These are phyloP conservation scores for Rhagonycha fulva DNA, from an alignment of 2,888 invertebrate genomes.

Conservation along the genomic window DNA sequence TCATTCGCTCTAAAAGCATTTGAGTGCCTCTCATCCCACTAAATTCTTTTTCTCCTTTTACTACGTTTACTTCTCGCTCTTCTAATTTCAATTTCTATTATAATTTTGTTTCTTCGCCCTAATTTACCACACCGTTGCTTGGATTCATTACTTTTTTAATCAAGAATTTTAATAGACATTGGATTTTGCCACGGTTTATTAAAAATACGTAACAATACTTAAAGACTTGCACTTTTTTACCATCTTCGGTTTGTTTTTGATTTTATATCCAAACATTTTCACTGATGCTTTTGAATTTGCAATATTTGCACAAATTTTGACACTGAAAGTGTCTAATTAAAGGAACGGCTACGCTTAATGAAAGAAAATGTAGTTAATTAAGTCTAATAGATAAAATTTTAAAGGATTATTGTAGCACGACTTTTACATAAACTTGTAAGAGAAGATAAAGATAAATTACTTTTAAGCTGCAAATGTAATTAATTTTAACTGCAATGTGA, in stretches of 20 bases:
- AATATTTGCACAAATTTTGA: background rate
- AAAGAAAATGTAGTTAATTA: background rate
- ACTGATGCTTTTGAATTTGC: background rate
- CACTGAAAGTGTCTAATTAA: background rate
- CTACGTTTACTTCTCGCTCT: conserved; percentile 31
- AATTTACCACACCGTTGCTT: conserved; percentile 30
- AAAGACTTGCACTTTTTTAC: background rate
- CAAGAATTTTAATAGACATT: conserved; percentile 27
- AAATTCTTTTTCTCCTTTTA: conserved; percentile 24
- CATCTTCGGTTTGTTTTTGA: background rate
- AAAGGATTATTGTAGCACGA: background rate
- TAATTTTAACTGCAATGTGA: conserved; percentile 50
- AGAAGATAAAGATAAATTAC: conserved; percentile 47
- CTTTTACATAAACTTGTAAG: conserved; percentile 25
- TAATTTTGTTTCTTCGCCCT: conserved; percentile 33
- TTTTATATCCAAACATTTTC: background rate
- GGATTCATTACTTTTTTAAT: conserved; percentile 32
- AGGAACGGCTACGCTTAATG: background rate
- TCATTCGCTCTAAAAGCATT: conserved; percentile 54
- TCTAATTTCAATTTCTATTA: conserved; percentile 37
- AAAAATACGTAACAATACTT: conserved; percentile 20
- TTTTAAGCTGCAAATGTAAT: conserved; percentile 46
- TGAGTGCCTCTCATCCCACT: conserved; percentile 41
- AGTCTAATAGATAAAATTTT: background rate
- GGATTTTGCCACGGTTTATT: conserved; percentile 29